Base-by-base conservation (phyloP, 2,113 vertebrate genomes). In the Datnioides undecimradiatus region DNA sequence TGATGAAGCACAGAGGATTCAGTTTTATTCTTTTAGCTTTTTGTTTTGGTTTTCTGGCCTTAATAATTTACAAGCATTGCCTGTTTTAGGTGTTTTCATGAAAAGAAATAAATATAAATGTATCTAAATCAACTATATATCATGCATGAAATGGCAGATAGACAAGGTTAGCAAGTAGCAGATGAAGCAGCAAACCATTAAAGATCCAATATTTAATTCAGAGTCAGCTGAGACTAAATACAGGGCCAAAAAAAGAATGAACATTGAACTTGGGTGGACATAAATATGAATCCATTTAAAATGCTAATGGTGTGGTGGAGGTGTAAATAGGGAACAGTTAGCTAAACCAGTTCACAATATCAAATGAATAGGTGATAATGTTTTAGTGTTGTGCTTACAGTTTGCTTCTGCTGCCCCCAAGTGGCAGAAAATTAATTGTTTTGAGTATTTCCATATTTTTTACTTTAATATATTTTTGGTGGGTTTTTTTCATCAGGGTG, bases 401-500 rank as follows among this genome's bases (percentile, higher is more conserved):
- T n/a, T n/a, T n/a, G n/a, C n/a, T n/a, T n/a, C n/a, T n/a, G n/a
- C n/a, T n/a, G n/a, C n/a, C n/a, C n/a, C n/a, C n/a, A n/a, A n/a
- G n/a, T n/a, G n/a, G n/a, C n/a, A n/a, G n/a, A n/a, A n/a, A n/a
- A n/a, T n/a, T n/a, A n/a, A n/a, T n/a, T n/a, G n/a, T n/a, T n/a
- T n/a, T n/a, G n/a, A n/a, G n/a, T n/a, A n/a, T n/a, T n/a, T n/a
- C n/a, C n/a, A n/a, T n/a, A n/a, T n/a, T n/a, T n/a, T n/a, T n/a
- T n/a, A n/a, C n/a, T n/a, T n/a, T n/a, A n/a, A n/a, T n/a, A n/a
- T n/a, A n/a, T n/a, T 40, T 66, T 16, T 2, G 11, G n/a, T n/a
- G n/a, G n/a, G n/a, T 82, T 31, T 77, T 64, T 74, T 73, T 23
- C 88, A 34, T 89, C 87, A 99, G 97, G 97, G 97, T 45, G 96